Base-by-base conservation (phyloP, 2,888 invertebrate genomes). In the Leptinotarsa peninsularis region DNA sequence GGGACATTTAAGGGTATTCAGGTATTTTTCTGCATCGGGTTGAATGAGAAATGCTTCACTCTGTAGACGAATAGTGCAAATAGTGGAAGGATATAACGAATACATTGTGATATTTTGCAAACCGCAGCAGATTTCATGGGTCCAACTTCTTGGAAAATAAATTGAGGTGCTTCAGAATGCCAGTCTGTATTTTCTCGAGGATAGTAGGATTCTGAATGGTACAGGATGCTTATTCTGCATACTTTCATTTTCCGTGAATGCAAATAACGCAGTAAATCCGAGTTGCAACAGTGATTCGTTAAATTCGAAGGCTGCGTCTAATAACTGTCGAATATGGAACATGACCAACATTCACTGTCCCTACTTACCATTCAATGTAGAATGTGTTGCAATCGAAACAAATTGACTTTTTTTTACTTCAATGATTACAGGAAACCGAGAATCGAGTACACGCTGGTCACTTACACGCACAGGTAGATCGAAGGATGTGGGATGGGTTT, bases 271-370 rank as follows among this genome's bases (percentile, higher is more conserved):
- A 68, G 63, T 50, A 69, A 73, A 68, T 68, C 60, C 52, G 33
- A 23, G 58, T 70, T 70, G 70, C 56, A 56, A 70, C 58, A 70
- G 58, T 70, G 18, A 54, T 68, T 68, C 68, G 68, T 68, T 68
- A 49, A 63, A 70, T 49, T 70, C 69, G 73, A 73, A 73, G 73
- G 73, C 66, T 66, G 63, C 49, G 27, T 52, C 69, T 73, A 73
- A 73, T 69, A 73, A 69, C 69, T 68, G 60, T 60, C 73, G 69
- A 73, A 73, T 73, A 73, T 73, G 63, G 73, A 73, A 69, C 73
- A 73, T 69, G 73, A 66, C 63, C 68, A 43, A 73, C 69, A 49
- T 73, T 73, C 73, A 73, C 73, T 50, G 17, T 54, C 50, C 18
- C 23, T 23, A 17, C 21, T 50, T 23, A 17, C 49, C 50, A 73